Conservation (phyloP, 1,140 invertebrate genomes). For the Drosophila paulistorum region DNA sequence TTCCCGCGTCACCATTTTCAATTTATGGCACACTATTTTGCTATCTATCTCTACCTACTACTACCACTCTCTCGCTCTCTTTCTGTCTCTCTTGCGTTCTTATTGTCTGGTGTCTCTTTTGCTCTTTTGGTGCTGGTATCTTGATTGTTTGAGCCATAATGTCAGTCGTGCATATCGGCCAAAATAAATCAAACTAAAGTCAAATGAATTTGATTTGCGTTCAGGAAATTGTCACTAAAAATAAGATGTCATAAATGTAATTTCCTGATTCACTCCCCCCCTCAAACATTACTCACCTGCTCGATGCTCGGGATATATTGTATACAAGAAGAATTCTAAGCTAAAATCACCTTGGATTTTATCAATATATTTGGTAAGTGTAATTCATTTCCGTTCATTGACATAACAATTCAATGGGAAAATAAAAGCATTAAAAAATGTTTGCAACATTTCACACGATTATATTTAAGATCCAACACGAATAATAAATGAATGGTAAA, state of each 20-base stretch:
- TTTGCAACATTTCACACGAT: no score
- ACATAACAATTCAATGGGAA: not conserved
- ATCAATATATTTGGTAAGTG: constrained; percentile 23
- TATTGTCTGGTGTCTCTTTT: not conserved
- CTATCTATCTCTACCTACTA: not conserved
- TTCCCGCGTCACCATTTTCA: constrained; percentile 42
- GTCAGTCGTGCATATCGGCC: constrained; percentile 36
- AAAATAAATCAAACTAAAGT: constrained; percentile 54
- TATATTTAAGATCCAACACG: not conserved
- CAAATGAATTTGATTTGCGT: constrained; percentile 56
- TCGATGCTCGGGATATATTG: no score
- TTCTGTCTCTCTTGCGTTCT: not conserved
- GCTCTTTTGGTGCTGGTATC: not conserved
- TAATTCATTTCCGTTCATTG: constrained; percentile 38
- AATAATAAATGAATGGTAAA: constrained; percentile 1
- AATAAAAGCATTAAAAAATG: not conserved
- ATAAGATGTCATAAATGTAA: constrained; percentile 61
- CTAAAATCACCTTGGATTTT: constrained; percentile 3
- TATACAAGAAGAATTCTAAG: not conserved
- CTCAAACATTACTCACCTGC: no score
- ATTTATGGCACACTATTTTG: constrained; percentile 61
- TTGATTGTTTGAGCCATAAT: constrained; percentile 19
- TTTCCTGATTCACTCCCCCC: constrained; percentile 34
- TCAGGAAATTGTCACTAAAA: constrained; percentile 60
- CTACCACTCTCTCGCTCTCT: not conserved